Evolutionary conservation across 2,888 invertebrate species (phyloP).

Genomic region (Cancer borealis): DNA sequence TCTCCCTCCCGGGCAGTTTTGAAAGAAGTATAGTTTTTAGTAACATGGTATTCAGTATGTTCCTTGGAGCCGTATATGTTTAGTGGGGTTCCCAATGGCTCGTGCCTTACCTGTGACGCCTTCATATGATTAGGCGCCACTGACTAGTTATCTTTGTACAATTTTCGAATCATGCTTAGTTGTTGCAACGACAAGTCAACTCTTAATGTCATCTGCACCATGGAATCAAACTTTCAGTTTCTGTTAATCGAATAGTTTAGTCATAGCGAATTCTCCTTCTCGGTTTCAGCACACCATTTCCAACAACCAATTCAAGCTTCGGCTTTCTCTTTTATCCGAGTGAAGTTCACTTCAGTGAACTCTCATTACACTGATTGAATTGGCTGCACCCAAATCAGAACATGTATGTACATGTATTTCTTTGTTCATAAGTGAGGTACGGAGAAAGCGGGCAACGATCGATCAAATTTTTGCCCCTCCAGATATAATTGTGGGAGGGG

Average conservation of each 20-base stretch:
- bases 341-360: slow-evolving; percentile 6
- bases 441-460: slow-evolving; percentile 7
- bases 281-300: slow-evolving; percentile 6
- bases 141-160: background rate
- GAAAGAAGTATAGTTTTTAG: no score
- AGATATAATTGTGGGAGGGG: background rate
- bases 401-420: slow-evolving; percentile 30
- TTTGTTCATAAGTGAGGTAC: background rate
- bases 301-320: background rate
- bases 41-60: background rate
- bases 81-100: background rate
- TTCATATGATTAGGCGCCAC: background rate
- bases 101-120: background rate
- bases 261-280: background rate
- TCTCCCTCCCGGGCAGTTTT: no score
- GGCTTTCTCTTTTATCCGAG: background rate
- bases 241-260: slow-evolving; percentile 32
- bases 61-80: background rate
- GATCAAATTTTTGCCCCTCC: slow-evolving; percentile 15
- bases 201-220: background rate
- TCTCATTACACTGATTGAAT: slow-evolving; percentile 12
- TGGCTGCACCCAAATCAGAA: slow-evolving; percentile 1
- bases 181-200: background rate
- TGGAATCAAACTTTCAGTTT: background rate
- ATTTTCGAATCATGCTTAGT: background rate